Conservation (phyloP, 2,797 vertebrate genomes). For the Liparis tanakae region DNA sequence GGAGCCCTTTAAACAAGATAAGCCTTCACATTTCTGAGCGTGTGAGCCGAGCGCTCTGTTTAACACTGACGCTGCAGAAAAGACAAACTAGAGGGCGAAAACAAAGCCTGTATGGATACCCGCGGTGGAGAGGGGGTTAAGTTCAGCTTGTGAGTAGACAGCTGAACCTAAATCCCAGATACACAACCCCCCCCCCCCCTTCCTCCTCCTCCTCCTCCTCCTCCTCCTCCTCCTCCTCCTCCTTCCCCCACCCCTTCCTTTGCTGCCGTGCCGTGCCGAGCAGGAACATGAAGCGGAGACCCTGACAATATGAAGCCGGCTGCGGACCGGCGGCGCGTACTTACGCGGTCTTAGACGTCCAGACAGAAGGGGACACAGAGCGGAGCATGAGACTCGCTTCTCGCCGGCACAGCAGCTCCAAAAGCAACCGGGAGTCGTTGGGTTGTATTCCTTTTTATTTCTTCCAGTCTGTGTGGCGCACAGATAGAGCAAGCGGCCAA, state of each 20-base stretch:
- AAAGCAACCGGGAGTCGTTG: conserved; percentile 52
- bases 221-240: conserved; percentile 43
- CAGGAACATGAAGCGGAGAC: conserved; percentile 68
- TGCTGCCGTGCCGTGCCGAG: conserved; percentile 61
- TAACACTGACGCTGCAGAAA: conserved; percentile 68
- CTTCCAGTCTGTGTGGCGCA: conserved; percentile 67
- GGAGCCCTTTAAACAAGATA: conserved; percentile 70
- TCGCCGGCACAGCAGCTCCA: conserved; percentile 64
- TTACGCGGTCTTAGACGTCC: conserved; percentile 78
- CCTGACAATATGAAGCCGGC: conserved; percentile 72
- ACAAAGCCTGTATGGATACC: conserved; percentile 49
- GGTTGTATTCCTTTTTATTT: conserved; percentile 67
- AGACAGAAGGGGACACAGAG: conserved; percentile 59
- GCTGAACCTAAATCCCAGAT: conserved; percentile 83
- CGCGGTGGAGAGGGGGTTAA: conserved; percentile 59
- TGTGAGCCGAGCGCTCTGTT: conserved; percentile 36
- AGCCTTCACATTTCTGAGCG: conserved; percentile 22
- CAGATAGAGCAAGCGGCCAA: conserved; percentile 58
- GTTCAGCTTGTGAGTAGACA: conserved; percentile 78
- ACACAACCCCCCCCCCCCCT: conserved; percentile 62
- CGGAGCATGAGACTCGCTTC: conserved; percentile 74
- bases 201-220: conserved; percentile 49
- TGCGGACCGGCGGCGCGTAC: conserved; percentile 64
- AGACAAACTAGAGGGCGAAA: conserved; percentile 48
- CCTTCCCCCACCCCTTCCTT: conserved; percentile 57